Evolutionary conservation across 2,113 vertebrate species (phyloP).

Genomic region (Gymnogyps californianus): DNA sequence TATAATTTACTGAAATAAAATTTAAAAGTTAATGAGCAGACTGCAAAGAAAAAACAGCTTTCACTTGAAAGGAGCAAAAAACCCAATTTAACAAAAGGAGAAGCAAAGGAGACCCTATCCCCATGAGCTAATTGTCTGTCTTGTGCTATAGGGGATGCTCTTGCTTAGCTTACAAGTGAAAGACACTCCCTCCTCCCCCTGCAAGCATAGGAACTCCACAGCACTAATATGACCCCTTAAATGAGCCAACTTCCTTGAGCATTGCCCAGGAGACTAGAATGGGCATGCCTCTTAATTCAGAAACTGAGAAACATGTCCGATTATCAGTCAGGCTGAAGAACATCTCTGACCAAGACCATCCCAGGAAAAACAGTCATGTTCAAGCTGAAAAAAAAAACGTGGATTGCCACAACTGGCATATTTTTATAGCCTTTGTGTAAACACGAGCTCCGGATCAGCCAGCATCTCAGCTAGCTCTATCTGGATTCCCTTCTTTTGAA

Average conservation of each 20-base stretch:
- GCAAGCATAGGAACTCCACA: background rate
- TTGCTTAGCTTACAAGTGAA: conserved; percentile 25
- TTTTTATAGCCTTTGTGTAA: background rate
- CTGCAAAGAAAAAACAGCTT: background rate
- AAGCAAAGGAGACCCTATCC: background rate
- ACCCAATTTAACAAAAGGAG: background rate
- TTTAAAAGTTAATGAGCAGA: background rate
- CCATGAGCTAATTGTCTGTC: background rate
- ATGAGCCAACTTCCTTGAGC: conserved; percentile 31
- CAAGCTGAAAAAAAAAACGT: background rate
- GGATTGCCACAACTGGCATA: background rate
- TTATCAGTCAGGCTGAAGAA: conserved; percentile 46
- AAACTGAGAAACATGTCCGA: background rate
- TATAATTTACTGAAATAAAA: background rate
- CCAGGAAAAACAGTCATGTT: background rate
- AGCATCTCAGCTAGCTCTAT: background rate
- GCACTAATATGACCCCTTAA: background rate
- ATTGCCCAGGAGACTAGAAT: conserved; percentile 1
- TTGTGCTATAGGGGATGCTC: conserved; percentile 55
- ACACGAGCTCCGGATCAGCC: background rate
- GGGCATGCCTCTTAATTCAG: background rate
- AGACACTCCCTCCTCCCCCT: background rate
- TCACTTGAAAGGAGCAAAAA: background rate
- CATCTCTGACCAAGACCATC: background rate
- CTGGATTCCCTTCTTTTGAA: background rate